Base-by-base conservation (phyloP, 2,113 vertebrate species). In the Mustela lutreola region DNA sequence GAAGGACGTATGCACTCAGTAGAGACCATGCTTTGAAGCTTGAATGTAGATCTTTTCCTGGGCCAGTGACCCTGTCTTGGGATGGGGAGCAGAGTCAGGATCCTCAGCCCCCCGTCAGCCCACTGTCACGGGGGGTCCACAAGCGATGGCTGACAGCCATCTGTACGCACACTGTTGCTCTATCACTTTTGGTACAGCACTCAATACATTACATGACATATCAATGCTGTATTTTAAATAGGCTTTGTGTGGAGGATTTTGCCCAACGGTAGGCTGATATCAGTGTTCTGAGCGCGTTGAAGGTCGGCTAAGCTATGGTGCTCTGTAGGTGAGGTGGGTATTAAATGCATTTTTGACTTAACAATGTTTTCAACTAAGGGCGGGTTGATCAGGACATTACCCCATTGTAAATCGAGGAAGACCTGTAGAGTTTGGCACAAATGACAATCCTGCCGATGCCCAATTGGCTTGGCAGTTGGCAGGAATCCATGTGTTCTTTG, bases 361-460 rank as follows among this genome's bases (percentile, higher is more conserved):
- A 26, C 36, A 14, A 45, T 16, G 14, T 76, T 76, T 48, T 76
- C 75, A 8, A 4, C 26, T 31, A 48, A 1, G 75, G 14, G 9
- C 31, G 73, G 73, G 73, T 45, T 45, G 42, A 28, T 31, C 7
- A 4, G 75, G 75, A 31, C 7, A 2, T 76, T 31, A 28, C 31
- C 4, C 15, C 48, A 3, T 1, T 11, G 76, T 53, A 1, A 33
- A 19, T 1, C 10, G 8, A 50, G 45, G 45, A 33, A 78, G 28
- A 33, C 9, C 76, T 5, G 45, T 89, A 78, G n/a, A 97, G 91
- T 89, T 89, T 82, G 87, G 96, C 65, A 87, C 86, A 84, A 98
- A 97, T 97, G 67, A 95, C 33, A 90, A 79, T 10, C 92, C 93
- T 33, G 39, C 14, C 21, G 19, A 15, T 19, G 33, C 86, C 73